A percentile compares a stretch with the other conserved stretches of the same genome.
Evolutionary conservation across 1,140 invertebrate genomes (phyloP).

Genomic region (Diorhabda carinulata): DNA sequence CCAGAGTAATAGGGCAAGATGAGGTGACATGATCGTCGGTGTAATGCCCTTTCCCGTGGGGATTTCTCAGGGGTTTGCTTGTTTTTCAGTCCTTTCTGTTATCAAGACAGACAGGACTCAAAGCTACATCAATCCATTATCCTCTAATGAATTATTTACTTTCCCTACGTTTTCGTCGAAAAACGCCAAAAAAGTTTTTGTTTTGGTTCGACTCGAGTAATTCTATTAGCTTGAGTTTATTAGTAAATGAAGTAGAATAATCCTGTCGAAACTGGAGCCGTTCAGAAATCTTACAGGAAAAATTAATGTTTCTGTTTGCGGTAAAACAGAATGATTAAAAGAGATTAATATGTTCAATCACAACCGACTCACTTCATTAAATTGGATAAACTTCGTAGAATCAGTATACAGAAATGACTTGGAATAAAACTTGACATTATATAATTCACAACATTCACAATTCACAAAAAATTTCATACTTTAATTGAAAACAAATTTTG

Average conservation of each 20-base stretch:
- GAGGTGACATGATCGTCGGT: conserved; percentile 1
- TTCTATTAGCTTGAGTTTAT: conserved; percentile 1
- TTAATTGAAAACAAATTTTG: too few species aligned
- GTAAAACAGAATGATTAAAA: not conserved
- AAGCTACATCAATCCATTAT: not conserved
- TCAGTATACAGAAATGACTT: too few species aligned
- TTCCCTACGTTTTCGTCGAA: not conserved
- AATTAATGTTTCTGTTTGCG: not conserved
- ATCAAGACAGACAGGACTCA: not conserved
- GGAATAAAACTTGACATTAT: too few species aligned
- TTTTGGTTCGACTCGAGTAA: conserved; percentile 1
- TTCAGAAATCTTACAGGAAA: not conserved
- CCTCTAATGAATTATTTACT: conserved; percentile 2
- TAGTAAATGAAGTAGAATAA: conserved; percentile 2
- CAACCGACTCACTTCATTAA: too few species aligned
- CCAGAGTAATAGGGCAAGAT: not conserved
- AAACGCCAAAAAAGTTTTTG: conserved; percentile 2
- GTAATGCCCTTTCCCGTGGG: conserved; percentile 1
- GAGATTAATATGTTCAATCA: not conserved
- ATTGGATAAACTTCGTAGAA: too few species aligned
- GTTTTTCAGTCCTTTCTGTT: not conserved
- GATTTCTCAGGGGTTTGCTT: conserved; percentile 1
- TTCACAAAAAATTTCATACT: too few species aligned
- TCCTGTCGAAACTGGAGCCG: conserved; percentile 1
- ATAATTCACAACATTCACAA: too few species aligned